phyloP scores from a whole-genome alignment of 37 sponge, comb jelly and placozoan species.

The Ianthella basta region DNA sequence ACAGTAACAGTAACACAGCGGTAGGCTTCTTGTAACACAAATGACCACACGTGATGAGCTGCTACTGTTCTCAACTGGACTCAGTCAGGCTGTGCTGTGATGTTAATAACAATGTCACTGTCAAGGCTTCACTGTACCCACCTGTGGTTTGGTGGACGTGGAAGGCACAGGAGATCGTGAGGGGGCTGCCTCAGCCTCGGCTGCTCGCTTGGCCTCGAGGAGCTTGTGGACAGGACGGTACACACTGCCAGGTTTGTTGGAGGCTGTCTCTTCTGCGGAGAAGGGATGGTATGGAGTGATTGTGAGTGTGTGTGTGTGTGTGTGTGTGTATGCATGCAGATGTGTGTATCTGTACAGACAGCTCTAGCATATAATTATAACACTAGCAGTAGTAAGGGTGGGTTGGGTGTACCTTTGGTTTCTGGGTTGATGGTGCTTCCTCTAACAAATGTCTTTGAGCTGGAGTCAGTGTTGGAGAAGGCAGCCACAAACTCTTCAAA shows the following conservation, averaged over 20 bases:
- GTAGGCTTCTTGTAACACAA: too few species aligned
- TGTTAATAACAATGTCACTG: too few species aligned
- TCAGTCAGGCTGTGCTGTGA: background rate
- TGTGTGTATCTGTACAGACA: background rate
- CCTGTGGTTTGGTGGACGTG: slow-evolving; percentile 41
- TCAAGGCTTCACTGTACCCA: too few species aligned
- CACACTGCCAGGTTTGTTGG: slow-evolving; percentile 42
- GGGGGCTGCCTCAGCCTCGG: slow-evolving; percentile 22
- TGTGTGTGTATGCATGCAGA: background rate
- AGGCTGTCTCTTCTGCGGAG: background rate
- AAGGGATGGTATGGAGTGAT: background rate
- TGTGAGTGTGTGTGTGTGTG: background rate
- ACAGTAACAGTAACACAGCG: background rate
- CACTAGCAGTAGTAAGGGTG: background rate
- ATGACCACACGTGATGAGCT: too few species aligned
- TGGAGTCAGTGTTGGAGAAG: slow-evolving; percentile 73
- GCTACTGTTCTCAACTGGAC: background rate
- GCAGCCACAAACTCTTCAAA: slow-evolving; percentile 94
- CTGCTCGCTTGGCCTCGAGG: background rate
- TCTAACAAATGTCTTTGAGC: slow-evolving; percentile 90
- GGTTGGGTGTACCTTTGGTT: slow-evolving; percentile 23
- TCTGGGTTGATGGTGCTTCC: slow-evolving; percentile 87
- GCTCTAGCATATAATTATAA: too few species aligned
- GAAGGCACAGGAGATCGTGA: slow-evolving; percentile 5
- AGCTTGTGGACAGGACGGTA: slow-evolving; percentile 57